A percentile compares a stretch with the other conserved stretches of the same genome.
Conservation (phyloP, 1,140 invertebrate species). For the Catajapyx aquilonaris region DNA sequence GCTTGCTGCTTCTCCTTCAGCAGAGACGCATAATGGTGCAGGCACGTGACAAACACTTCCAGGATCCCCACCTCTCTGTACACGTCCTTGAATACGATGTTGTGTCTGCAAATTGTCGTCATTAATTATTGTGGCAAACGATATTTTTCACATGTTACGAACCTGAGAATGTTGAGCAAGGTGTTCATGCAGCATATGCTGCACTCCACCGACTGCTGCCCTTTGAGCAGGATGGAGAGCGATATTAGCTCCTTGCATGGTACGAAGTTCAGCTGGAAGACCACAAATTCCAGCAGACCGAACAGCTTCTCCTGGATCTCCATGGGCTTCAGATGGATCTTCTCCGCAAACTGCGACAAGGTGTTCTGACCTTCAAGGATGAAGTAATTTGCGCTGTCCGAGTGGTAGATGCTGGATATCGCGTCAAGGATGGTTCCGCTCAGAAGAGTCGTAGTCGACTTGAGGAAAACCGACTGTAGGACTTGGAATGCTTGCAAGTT, state of each 20-base stretch:
- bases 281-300: conserved; percentile 84
- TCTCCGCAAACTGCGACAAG: conserved; percentile 85
- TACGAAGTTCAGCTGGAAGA: conserved; percentile 93
- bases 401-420: conserved; percentile 89
- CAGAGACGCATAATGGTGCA: conserved; percentile 61
- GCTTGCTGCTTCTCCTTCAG: conserved; percentile 43
- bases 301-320: conserved; percentile 92
- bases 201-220: conserved; percentile 48
- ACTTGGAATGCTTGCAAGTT: conserved; percentile 93
- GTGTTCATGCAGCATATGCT: conserved; percentile 77
- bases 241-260: conserved; percentile 97
- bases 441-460: conserved; percentile 60
- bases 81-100: conserved; percentile 88
- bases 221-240: conserved; percentile 76
- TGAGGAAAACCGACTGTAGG: conserved; percentile 79
- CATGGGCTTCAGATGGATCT: conserved; percentile 68
- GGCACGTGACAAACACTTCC: conserved; percentile 88
- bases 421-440: conserved; percentile 84
- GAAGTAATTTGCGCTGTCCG: conserved; percentile 97
- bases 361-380: conserved; percentile 92
- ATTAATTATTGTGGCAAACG: background rate
- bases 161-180: conserved; percentile 65
- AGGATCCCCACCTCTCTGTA: conserved; percentile 93
- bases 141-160: too few species aligned
- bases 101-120: conserved; percentile 51